phyloP scores from a whole-genome alignment of 2,888 invertebrate species.

The Calameuta idolon region DNA sequence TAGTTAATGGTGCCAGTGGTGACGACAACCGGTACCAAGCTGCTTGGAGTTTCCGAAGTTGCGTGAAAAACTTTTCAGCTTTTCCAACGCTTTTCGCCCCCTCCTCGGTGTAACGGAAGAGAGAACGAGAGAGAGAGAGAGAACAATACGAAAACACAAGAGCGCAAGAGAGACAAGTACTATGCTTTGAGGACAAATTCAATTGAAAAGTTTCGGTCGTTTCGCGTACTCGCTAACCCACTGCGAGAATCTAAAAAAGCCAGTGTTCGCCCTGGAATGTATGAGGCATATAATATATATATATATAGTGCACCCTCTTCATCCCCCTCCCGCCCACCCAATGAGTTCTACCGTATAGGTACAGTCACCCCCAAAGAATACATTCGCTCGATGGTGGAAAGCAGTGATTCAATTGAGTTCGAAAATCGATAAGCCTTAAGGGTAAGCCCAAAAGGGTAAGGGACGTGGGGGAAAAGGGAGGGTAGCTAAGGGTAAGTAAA shows the following conservation, averaged over 20 bases:
- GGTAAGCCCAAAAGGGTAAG: neutral
- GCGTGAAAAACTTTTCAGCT: neutral
- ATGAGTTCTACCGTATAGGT: neutral
- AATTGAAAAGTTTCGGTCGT: neutral
- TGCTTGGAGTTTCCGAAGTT: neutral
- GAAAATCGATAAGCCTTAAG: conserved; percentile 16
- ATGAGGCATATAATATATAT: too few species aligned
- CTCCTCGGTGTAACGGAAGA: neutral
- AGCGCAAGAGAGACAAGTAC: neutral
- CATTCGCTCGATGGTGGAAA: neutral
- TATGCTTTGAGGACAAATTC: neutral
- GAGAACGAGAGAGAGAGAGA: neutral
- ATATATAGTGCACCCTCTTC: neutral
- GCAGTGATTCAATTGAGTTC: neutral
- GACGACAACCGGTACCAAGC: neutral
- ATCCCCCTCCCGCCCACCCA: too few species aligned
- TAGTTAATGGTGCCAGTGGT: neutral
- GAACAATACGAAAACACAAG: neutral
- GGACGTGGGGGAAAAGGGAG: neutral
- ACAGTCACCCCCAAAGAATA: neutral
- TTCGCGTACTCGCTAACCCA: neutral
- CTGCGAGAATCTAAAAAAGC: neutral
- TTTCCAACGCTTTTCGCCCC: neutral
- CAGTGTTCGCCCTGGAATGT: neutral
- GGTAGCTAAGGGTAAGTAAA: conserved; percentile 4